Evolutionary conservation across 2,113 vertebrate species (phyloP).

Genomic region (Phalacrocorax aristotelis): DNA sequence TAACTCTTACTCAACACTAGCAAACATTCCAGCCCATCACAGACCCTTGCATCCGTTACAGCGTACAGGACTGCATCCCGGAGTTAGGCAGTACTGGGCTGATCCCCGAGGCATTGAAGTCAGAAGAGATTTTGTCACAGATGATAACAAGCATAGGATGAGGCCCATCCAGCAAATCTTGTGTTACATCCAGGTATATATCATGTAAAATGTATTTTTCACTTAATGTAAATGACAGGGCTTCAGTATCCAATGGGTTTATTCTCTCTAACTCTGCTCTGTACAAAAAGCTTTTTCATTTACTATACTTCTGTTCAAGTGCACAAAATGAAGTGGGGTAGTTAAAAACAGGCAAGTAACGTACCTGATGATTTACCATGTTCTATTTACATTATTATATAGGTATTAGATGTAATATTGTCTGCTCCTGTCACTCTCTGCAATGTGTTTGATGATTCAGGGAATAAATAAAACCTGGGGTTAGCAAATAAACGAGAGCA

Average conservation of each 20-base stretch:
- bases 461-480: slow-evolving; percentile 55
- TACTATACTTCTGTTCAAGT: slow-evolving; percentile 24
- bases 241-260: neutral
- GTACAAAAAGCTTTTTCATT: slow-evolving; percentile 38
- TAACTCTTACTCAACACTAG: neutral
- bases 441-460: slow-evolving; percentile 56
- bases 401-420: slow-evolving; percentile 64
- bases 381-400: slow-evolving; percentile 68
- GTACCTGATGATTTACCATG: slow-evolving; percentile 56
- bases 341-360: slow-evolving; percentile 26
- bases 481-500: slow-evolving; percentile 64
- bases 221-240: neutral
- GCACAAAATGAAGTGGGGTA: slow-evolving; percentile 31
- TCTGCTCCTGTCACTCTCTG: slow-evolving; percentile 60
- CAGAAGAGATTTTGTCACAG: neutral
- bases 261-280: neutral
- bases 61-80: neutral
- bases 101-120: neutral
- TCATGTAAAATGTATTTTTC: slow-evolving; percentile 26
- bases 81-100: neutral
- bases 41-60: neutral
- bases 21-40: neutral
- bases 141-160: neutral
- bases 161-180: neutral
- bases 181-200: slow-evolving; percentile 10